Percentiles rank a stretch among this genome's conserved stretches.
These are phyloP conservation scores for Mareca strepera DNA, from an alignment of 2,797 vertebrate genomes.

Conservation along the genomic window DNA sequence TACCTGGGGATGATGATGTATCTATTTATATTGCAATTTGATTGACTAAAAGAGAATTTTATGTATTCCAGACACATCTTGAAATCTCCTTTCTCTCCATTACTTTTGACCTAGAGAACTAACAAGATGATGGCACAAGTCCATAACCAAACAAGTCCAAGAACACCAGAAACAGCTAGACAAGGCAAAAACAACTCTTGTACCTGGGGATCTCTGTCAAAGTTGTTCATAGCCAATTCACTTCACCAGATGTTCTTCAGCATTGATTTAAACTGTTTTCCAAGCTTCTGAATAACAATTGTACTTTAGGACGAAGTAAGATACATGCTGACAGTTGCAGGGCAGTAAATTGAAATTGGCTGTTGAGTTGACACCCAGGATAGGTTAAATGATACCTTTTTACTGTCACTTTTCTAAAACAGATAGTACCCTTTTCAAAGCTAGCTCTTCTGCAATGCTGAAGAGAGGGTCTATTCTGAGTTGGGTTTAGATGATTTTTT, in stretches of 20 bases:
- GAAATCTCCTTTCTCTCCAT: constrained; percentile 49
- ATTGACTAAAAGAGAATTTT: constrained; percentile 45
- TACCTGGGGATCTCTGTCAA: not conserved
- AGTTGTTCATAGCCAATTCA: not conserved
- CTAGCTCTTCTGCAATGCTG: not conserved
- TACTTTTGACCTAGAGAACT: constrained; percentile 22
- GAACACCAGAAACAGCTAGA: not conserved
- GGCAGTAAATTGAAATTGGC: not conserved
- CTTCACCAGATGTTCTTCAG: not conserved
- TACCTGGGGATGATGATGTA: not conserved
- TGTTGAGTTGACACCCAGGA: not conserved
- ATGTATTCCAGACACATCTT: constrained; percentile 34
- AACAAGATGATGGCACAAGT: not conserved
- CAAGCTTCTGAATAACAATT: not conserved
- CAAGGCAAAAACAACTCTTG: not conserved
- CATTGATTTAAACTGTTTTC: constrained; percentile 4
- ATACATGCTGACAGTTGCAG: not conserved
- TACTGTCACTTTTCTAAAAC: not conserved
- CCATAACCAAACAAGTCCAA: not conserved
- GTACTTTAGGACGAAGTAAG: not conserved
- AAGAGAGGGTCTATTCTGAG: not conserved
- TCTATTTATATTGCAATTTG: constrained; percentile 7
- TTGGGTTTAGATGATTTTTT: not conserved
- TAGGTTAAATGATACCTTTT: not conserved
- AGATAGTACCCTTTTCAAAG: not conserved